These are phyloP conservation scores for Spheniscus humboldti DNA, from an alignment of 2,797 vertebrate species.

Conservation along the genomic window DNA sequence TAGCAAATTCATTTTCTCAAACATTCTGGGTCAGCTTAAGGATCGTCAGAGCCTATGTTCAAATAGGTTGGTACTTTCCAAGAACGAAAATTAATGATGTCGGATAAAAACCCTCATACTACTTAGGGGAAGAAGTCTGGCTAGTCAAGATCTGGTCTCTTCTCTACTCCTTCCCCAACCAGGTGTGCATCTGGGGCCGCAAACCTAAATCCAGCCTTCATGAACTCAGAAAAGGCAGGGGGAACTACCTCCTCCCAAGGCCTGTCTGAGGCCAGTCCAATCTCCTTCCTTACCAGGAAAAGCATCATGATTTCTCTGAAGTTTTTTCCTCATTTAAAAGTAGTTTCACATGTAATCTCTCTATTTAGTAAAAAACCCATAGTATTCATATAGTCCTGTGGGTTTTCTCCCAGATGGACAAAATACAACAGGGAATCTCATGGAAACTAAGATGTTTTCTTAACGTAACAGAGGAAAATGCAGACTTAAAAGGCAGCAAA, in stretches of 20 bases:
- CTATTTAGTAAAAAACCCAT: not conserved
- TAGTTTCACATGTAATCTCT: not conserved
- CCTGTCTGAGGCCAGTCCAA: not conserved
- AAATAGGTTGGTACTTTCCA: not conserved
- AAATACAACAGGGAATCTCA: not conserved
- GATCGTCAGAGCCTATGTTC: not conserved
- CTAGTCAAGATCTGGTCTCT: not conserved
- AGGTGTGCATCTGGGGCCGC: rapidly evolving
- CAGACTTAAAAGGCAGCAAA: constrained; percentile 7
- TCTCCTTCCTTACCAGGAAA: not conserved
- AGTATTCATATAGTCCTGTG: not conserved
- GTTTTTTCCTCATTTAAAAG: not conserved
- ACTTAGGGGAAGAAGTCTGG: not conserved
- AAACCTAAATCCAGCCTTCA: not conserved
- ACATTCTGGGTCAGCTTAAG: not conserved
- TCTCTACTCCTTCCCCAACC: not conserved
- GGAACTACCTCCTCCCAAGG: not conserved
- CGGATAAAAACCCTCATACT: not conserved
- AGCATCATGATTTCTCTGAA: not conserved
- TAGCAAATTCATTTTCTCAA: not conserved
- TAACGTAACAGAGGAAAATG: not conserved
- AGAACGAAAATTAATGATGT: not conserved
- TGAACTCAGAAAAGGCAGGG: not conserved
- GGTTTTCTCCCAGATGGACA: constrained; percentile 1
- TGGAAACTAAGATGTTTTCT: not conserved